phyloP scores from a whole-genome alignment of 30 jellyfish, hydroid and myxozoan genomes.

The Kudoa iwatai region DNA sequence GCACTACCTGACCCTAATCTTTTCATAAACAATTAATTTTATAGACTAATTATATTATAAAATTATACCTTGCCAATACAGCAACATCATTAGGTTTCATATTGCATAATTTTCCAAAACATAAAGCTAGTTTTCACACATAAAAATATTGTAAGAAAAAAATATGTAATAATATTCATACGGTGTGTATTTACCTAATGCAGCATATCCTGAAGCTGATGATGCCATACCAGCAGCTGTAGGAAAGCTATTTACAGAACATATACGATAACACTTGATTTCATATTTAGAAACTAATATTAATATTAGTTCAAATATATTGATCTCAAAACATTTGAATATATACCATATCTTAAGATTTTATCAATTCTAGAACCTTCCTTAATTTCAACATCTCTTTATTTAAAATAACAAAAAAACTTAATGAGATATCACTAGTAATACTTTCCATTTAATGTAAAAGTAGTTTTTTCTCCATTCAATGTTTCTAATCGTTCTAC shows the following conservation, averaged over 20 bases:
- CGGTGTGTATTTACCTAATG: conserved; percentile 30
- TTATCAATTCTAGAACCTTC: too few relatives aligned
- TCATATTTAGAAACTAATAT: too few relatives aligned
- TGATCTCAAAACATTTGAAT: too few relatives aligned
- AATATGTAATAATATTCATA: not conserved
- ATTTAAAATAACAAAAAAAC: not conserved
- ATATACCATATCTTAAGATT: too few relatives aligned
- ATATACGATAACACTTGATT: too few relatives aligned
- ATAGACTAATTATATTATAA: not conserved
- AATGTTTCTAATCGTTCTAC: not conserved
- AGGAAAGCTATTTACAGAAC: conserved; percentile 50
- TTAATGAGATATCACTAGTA: not conserved
- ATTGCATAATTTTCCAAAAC: conserved; percentile 11
- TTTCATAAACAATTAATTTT: not conserved
- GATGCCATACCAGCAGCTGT: conserved; percentile 94
- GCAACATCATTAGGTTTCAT: conserved; percentile 4
- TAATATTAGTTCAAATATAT: too few relatives aligned
- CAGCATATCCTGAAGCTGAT: conserved; percentile 74
- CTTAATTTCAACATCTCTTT: not conserved
- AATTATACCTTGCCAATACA: conserved; percentile 13
- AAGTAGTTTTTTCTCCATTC: not conserved
- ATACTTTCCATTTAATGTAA: not conserved
- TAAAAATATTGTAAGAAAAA: not conserved
- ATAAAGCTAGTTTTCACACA: conserved; percentile 3
- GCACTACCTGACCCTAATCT: conserved; percentile 97